Percentiles rank a stretch among this genome's conserved stretches.
These are phyloP conservation scores for Stichopus chloronotus DNA, from an alignment of 35 echinoderm and acorn worm species.

Conservation along the genomic window DNA sequence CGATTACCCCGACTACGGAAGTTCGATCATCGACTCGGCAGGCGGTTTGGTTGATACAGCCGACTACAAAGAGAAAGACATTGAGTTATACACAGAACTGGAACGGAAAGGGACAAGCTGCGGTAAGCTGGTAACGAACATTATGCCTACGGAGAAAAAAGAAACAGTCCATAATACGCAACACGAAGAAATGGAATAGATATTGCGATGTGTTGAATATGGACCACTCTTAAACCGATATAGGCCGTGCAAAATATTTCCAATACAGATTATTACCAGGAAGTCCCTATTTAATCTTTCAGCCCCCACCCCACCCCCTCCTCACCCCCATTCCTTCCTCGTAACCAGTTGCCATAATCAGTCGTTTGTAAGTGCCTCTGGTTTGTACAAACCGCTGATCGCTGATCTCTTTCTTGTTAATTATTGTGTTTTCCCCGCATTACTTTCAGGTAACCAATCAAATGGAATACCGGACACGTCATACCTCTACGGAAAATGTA, in stretches of 20 bases:
- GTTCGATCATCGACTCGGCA: too few relatives aligned
- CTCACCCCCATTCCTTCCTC: too few relatives aligned
- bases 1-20: neutral
- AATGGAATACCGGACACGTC: conserved; percentile 18
- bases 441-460: neutral
- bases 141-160: neutral
- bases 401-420: neutral
- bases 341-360: too few relatives aligned
- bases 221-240: too few relatives aligned
- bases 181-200: too few relatives aligned
- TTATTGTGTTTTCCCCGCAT: neutral
- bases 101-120: too few relatives aligned
- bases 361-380: too few relatives aligned
- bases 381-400: neutral
- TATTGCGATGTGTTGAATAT: too few relatives aligned
- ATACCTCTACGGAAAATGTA: conserved; percentile 37
- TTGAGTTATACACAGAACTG: neutral
- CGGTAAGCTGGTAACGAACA: neutral
- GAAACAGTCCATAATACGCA: neutral
- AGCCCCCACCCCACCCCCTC: too few relatives aligned
- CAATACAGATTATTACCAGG: too few relatives aligned
- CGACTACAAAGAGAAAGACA: neutral
- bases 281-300: too few relatives aligned
- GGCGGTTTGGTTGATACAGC: neutral
- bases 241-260: too few relatives aligned